phyloP scores from a whole-genome alignment of 2,888 invertebrate genomes.

The Xestia c-nigrum region DNA sequence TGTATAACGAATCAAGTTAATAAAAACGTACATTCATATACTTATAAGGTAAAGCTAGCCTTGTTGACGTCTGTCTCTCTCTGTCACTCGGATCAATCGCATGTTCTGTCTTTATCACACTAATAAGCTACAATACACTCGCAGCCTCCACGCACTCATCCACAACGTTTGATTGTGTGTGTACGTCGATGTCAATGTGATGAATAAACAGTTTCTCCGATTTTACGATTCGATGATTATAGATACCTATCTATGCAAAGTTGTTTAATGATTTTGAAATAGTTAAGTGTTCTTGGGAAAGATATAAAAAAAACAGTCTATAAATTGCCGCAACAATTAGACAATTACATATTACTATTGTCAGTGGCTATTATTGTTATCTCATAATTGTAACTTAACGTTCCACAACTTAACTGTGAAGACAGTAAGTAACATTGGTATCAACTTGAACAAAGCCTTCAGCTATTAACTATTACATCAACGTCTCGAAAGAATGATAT shows the following conservation, averaged over 20 bases:
- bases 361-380: constrained; percentile 50
- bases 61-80: constrained; percentile 84
- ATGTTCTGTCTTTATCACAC: constrained; percentile 83
- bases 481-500: constrained; percentile 49
- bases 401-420: constrained; percentile 24
- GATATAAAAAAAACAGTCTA: constrained; percentile 59
- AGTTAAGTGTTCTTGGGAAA: constrained; percentile 70
- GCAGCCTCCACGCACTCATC: constrained; percentile 71
- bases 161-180: constrained; percentile 70
- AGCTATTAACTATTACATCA: constrained; percentile 52
- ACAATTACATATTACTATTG: constrained; percentile 51
- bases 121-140: constrained; percentile 84
- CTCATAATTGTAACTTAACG: constrained; percentile 46
- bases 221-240: constrained; percentile 89
- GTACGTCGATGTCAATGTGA: constrained; percentile 83
- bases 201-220: constrained; percentile 90
- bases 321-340: constrained; percentile 57
- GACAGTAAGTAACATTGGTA: constrained; percentile 35
- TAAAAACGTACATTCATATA: constrained; percentile 89
- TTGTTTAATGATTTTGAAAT: constrained; percentile 81
- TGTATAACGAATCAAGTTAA: constrained; percentile 88
- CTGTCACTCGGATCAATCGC: constrained; percentile 77
- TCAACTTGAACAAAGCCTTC: constrained; percentile 46
- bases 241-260: constrained; percentile 88
- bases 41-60: constrained; percentile 89